phyloP scores from a whole-genome alignment of 2,113 vertebrate species.

The Pyrgilauda ruficollis region DNA sequence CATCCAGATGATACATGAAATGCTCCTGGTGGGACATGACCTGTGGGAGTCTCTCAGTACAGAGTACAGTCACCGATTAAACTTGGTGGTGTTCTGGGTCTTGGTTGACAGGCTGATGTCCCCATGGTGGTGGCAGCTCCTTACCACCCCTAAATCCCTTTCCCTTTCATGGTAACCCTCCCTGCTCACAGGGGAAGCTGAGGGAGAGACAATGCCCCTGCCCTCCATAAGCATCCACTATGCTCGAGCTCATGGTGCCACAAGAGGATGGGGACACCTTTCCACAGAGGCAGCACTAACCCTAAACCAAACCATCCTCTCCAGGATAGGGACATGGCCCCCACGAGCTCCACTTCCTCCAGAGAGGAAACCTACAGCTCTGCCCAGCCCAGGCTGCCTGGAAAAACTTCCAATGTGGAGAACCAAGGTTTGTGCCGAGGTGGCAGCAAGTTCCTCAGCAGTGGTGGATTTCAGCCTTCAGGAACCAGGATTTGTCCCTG shows the following conservation, averaged over 20 bases:
- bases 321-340: background rate
- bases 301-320: background rate
- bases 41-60: background rate
- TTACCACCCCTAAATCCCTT: background rate
- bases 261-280: background rate
- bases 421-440: accelerated
- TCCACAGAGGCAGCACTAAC: background rate
- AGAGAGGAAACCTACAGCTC: background rate
- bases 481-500: background rate
- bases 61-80: accelerated
- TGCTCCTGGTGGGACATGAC: background rate
- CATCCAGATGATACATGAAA: background rate
- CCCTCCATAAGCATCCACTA: accelerated
- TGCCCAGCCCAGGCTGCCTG: background rate
- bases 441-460: background rate
- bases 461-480: background rate
- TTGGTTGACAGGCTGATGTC: background rate
- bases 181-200: accelerated
- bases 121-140: accelerated
- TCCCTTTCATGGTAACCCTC: background rate
- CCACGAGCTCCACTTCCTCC: background rate
- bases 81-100: accelerated
- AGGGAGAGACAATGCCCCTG: background rate
- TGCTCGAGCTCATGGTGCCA: accelerated
- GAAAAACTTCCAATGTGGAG: background rate